Base-by-base conservation (phyloP, 2,797 vertebrate species). In the Thaleichthys pacificus region DNA sequence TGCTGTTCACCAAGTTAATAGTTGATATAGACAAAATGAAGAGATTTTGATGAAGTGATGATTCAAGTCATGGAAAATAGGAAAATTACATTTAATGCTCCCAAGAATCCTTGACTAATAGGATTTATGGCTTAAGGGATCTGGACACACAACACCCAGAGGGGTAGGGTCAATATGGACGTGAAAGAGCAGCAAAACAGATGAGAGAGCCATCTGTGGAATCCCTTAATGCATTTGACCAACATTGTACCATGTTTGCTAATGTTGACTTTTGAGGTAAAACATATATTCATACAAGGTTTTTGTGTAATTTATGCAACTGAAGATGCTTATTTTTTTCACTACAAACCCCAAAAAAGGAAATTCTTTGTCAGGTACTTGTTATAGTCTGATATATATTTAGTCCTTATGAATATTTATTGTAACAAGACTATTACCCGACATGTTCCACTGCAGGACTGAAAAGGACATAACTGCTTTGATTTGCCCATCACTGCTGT, bases 101-200 rank as follows among this genome's bases (percentile, higher is more conserved):
- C 85, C 88, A 80, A 86, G 90, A 88, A 91, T 88, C 88, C 91
- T 82, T 79, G 80, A 90, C 92, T 94, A 94, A 94, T 91, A 89
- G 92, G 92, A 93, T 94, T 93, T 93, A 80, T 84, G 86, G 89
- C 87, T 93, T 92, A 93, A 77, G 82, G 82, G 81, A 88, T 92
- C 83, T 88, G 81, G 87, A 91, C 84, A 87, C 86, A 89, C 85
- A 91, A 89, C 89, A 90, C 86, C 81, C 88, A 80, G 70, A 92
- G 87, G 89, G 90, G 87, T 81, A 82, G 87, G 90, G 90, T 93
- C 88, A 92, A 63, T 65, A 69, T 75, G 87, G 85, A 91, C 91
- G 87, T 88, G 81, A 90, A 84, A 86, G 84, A 88, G 89, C 61
- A 47, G 64, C 57, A 68, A 68, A 51, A 72, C 56, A 72, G 66